phyloP scores from a whole-genome alignment of 2,888 invertebrate genomes.

The Caenorhabditis becei region DNA sequence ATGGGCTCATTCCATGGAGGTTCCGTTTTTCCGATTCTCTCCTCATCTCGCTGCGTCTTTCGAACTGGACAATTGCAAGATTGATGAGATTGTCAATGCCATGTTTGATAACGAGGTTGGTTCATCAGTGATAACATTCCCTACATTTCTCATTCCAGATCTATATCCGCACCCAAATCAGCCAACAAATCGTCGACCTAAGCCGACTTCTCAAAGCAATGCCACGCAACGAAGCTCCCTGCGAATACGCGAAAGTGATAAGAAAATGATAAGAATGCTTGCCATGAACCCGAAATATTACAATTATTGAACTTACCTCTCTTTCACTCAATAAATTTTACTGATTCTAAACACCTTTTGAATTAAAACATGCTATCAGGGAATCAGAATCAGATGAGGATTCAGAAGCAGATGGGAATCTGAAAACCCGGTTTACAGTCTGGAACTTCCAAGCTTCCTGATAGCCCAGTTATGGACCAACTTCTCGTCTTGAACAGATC shows the following conservation, averaged over 20 bases:
- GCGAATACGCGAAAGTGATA: slow-evolving; percentile 35
- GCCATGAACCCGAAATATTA: too few relatives aligned
- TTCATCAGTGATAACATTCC: too few relatives aligned
- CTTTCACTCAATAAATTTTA: too few relatives aligned
- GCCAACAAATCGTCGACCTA: slow-evolving; percentile 56
- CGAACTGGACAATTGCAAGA: slow-evolving; percentile 90
- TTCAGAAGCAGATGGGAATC: too few relatives aligned
- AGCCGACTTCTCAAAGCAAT: slow-evolving; percentile 62
- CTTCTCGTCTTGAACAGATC: too few relatives aligned
- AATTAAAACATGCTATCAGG: too few relatives aligned
- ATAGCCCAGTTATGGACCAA: too few relatives aligned
- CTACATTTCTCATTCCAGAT: slow-evolving; percentile 27
- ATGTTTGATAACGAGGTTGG: slow-evolving; percentile 67
- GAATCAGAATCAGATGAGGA: too few relatives aligned
- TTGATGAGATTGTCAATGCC: slow-evolving; percentile 57
- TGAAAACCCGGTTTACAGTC: too few relatives aligned
- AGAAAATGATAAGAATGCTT: background rate
- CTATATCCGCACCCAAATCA: slow-evolving; percentile 59
- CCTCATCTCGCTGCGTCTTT: slow-evolving; percentile 92
- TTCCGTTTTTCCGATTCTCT: slow-evolving; percentile 89
- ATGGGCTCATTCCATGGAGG: slow-evolving; percentile 91
- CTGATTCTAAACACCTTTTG: too few relatives aligned
- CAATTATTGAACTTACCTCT: too few relatives aligned
- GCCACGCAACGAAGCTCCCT: slow-evolving; percentile 55
- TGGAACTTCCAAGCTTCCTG: too few relatives aligned